These are phyloP conservation scores for Vesta saturnalis DNA, from an alignment of 2,888 invertebrate genomes.

Conservation along the genomic window DNA sequence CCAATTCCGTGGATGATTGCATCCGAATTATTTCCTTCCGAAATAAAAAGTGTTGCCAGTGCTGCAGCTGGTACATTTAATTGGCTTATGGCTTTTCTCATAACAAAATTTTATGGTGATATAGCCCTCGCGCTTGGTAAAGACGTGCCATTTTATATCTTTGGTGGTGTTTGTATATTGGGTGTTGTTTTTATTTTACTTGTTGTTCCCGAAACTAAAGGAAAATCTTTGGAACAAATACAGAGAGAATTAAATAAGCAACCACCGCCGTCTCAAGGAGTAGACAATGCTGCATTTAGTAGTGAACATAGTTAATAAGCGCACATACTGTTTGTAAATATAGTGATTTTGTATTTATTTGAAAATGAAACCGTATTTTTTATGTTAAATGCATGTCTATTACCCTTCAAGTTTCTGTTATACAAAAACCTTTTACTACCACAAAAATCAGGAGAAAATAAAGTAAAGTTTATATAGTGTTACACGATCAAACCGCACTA, in stretches of 20 bases:
- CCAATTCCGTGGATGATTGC: conserved; percentile 90
- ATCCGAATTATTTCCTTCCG: conserved; percentile 82
- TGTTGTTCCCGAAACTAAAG: conserved; percentile 75
- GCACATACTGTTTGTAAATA: not conserved
- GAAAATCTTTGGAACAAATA: conserved; percentile 75
- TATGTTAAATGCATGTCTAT: not conserved
- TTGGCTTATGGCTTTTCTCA: conserved; percentile 83
- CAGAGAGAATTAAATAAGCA: conserved; percentile 62
- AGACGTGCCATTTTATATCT: conserved; percentile 79
- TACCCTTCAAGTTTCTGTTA: too few species aligned
- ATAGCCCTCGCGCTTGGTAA: conserved; percentile 67
- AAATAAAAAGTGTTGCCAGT: conserved; percentile 80
- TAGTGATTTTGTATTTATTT: not conserved
- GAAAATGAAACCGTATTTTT: not conserved
- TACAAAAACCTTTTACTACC: too few species aligned
- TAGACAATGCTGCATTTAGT: conserved; percentile 1
- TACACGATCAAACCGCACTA: too few species aligned
- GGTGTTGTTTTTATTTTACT: conserved; percentile 76
- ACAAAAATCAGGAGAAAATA: too few species aligned
- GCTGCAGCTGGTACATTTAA: conserved; percentile 84
- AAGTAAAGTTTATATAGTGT: too few species aligned
- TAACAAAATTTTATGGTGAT: conserved; percentile 77
- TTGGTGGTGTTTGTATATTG: conserved; percentile 71
- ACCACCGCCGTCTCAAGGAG: not conserved
- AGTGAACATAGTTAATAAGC: not conserved